These are phyloP conservation scores for Solea senegalensis DNA, from an alignment of 2,113 vertebrate species.

Conservation along the genomic window DNA sequence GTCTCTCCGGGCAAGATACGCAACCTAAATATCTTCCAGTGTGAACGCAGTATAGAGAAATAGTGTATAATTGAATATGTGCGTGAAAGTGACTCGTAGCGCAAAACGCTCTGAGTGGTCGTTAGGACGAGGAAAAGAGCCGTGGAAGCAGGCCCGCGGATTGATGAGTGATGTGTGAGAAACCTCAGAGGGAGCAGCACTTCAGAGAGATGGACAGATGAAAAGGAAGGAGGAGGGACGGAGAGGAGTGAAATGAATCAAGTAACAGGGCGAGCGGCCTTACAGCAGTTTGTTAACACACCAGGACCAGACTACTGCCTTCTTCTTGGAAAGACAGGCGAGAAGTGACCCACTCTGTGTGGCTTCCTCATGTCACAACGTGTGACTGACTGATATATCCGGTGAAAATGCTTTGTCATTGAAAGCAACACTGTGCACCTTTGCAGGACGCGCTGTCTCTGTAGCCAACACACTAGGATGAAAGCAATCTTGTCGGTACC, in stretches of 20 bases:
- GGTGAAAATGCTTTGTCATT: neutral
- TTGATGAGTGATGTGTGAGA: conserved; percentile 63
- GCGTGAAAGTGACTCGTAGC: neutral
- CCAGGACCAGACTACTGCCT: conserved; percentile 22
- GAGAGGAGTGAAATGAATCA: conserved; percentile 47
- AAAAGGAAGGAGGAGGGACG: conserved; percentile 47
- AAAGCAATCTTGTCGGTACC: too few relatives aligned
- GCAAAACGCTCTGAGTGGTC: neutral
- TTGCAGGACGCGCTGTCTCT: too few relatives aligned
- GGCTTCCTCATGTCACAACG: conserved; percentile 5
- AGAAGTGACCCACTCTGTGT: conserved; percentile 18
- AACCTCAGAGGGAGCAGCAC: conserved; percentile 58
- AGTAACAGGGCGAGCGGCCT: conserved; percentile 44
- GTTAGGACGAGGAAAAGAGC: neutral
- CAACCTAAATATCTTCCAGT: neutral
- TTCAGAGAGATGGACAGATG: conserved; percentile 63
- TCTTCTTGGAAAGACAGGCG: conserved; percentile 30
- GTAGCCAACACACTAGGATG: too few relatives aligned
- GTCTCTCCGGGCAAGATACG: neutral
- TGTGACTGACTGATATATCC: neutral
- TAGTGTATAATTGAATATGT: neutral
- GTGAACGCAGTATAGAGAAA: neutral
- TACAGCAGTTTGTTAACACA: conserved; percentile 28
- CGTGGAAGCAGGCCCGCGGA: conserved; percentile 52
- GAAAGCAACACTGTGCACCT: neutral